Evolutionary conservation across 2,797 vertebrate species (phyloP).

Genomic region (Alca torda): DNA sequence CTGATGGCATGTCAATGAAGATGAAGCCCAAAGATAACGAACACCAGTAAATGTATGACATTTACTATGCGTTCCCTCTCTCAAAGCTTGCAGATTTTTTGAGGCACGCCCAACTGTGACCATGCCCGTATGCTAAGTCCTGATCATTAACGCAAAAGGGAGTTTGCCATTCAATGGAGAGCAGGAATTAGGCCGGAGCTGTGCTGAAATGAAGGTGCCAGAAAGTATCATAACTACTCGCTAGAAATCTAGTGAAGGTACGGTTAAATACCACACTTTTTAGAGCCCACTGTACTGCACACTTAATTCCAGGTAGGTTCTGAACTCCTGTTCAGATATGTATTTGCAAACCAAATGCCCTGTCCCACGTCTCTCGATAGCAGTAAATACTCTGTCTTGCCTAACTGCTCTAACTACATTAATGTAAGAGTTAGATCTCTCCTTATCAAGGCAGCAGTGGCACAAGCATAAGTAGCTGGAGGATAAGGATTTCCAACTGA

Average conservation of each 20-base stretch:
- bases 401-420: background rate
- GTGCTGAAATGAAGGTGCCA: background rate
- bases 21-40: background rate
- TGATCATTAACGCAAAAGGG: background rate
- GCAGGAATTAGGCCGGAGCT: background rate
- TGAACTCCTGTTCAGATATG: background rate
- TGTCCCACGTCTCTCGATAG: background rate
- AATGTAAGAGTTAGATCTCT: constrained; percentile 10
- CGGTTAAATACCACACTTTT: background rate
- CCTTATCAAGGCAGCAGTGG: constrained; percentile 81
- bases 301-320: background rate
- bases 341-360: background rate
- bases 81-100: background rate
- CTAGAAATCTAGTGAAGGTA: background rate
- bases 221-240: background rate
- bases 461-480: constrained; percentile 80
- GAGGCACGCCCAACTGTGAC: background rate
- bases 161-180: background rate
- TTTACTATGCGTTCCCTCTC: background rate
- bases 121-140: background rate
- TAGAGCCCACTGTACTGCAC: background rate
- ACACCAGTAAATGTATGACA: background rate
- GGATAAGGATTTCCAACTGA: constrained; percentile 79
- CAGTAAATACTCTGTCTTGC: background rate
- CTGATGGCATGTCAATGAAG: background rate